Conservation (phyloP, 2,113 vertebrate species). For the Dipodomys ordii region DNA sequence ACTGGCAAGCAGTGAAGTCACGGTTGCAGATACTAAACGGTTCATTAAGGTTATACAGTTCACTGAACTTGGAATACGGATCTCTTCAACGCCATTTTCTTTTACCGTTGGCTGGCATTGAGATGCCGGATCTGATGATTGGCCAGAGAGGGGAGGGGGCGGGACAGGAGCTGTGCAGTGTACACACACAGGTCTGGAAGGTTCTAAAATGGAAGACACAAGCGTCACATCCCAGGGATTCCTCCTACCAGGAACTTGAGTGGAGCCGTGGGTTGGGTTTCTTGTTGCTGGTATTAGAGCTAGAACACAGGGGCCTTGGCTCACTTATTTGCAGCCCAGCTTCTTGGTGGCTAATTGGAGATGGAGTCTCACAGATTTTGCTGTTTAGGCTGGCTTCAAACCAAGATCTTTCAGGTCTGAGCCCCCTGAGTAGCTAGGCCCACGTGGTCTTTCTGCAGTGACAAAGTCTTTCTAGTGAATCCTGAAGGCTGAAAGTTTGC, state of each 20-base stretch:
- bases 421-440: background rate
- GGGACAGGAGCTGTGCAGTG: background rate
- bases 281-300: no score
- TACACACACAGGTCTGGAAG: rapidly evolving
- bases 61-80: background rate
- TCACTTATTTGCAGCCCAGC: no score
- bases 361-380: no score
- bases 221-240: background rate
- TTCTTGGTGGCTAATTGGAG: no score
- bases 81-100: background rate
- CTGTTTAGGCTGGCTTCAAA: no score
- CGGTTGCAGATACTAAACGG: rapidly evolving
- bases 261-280: background rate
- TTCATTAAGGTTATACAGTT: background rate
- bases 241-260: rapidly evolving
- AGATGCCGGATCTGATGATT: background rate
- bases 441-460: background rate
- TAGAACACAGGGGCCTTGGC: no score
- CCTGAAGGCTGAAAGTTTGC: no score
- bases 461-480: rapidly evolving
- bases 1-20: background rate
- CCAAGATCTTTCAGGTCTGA: no score
- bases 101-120: background rate
- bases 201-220: background rate
- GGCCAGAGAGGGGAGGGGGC: background rate